Evolutionary conservation across 2,113 vertebrate genomes (phyloP).

Genomic region (Atherinomorus stipes): DNA sequence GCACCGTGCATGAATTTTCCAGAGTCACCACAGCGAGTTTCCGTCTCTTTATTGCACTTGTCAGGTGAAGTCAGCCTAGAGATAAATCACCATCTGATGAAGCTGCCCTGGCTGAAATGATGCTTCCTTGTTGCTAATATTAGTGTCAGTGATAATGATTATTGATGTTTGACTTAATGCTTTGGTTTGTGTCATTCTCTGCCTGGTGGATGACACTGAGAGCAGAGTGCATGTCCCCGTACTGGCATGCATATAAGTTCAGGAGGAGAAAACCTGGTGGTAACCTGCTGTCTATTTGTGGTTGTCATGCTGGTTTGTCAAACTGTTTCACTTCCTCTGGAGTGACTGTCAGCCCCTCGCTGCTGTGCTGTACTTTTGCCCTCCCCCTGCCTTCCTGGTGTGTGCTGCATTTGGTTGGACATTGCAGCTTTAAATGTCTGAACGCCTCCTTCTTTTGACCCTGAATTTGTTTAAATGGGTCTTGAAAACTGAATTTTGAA

Average conservation of each 20-base stretch:
- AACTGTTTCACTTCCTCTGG: too few relatives aligned
- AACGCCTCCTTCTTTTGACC: too few relatives aligned
- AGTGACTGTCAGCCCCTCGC: too few relatives aligned
- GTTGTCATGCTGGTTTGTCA: neutral
- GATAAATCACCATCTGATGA: neutral
- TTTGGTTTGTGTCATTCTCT: neutral
- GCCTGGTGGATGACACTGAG: neutral
- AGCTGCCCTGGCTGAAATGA: neutral
- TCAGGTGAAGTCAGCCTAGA: neutral
- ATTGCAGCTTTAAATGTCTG: too few relatives aligned
- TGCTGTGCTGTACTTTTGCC: too few relatives aligned
- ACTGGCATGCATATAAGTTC: too few relatives aligned
- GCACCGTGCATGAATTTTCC: neutral
- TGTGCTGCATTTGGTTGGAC: too few relatives aligned
- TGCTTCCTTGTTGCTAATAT: neutral
- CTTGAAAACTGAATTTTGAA: too few relatives aligned
- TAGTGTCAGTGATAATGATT: neutral
- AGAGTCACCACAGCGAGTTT: neutral
- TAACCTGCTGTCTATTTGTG: neutral
- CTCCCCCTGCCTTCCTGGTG: too few relatives aligned
- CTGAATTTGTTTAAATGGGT: too few relatives aligned
- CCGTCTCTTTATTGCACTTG: conserved; percentile 4
- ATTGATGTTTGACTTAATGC: neutral
- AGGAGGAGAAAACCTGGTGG: too few relatives aligned
- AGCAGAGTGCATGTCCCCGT: too few relatives aligned